Conservation (phyloP, 1,140 invertebrate genomes). For the Trachelipus rathkii region DNA sequence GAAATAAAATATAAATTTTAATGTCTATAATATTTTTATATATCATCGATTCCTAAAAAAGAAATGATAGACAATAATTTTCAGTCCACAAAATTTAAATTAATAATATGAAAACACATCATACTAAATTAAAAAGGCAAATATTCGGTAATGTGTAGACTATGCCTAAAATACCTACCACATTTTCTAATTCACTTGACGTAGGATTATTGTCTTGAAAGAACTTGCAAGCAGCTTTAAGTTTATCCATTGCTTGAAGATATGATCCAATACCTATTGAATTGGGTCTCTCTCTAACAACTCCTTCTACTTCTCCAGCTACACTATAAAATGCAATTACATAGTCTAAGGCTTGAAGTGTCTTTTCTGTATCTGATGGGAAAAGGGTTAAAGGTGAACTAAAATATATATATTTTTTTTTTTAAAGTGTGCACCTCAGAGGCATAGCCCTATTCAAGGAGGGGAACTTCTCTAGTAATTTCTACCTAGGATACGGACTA, state of each 20-base stretch:
- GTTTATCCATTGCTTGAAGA: constrained; percentile 74
- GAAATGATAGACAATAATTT: too few relatives aligned
- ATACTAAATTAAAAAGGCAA: background rate
- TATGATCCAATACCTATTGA: constrained; percentile 53
- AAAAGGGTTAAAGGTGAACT: background rate
- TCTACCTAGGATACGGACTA: too few relatives aligned
- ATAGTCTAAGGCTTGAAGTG: constrained; percentile 39
- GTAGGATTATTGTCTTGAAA: constrained; percentile 90
- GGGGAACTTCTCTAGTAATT: too few relatives aligned
- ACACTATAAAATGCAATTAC: constrained; percentile 44
- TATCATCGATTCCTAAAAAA: too few relatives aligned
- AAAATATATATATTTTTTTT: too few relatives aligned
- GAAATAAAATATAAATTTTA: too few relatives aligned
- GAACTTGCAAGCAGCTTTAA: constrained; percentile 81
- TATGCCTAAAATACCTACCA: constrained; percentile 56
- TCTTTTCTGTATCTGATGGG: constrained; percentile 42
- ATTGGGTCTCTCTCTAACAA: constrained; percentile 32
- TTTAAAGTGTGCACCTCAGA: too few relatives aligned
- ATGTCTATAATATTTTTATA: too few relatives aligned
- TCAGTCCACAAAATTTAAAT: too few relatives aligned
- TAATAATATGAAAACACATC: too few relatives aligned
- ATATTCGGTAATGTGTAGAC: constrained; percentile 50
- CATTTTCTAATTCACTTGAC: constrained; percentile 88
- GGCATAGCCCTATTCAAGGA: too few relatives aligned
- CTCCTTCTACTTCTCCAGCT: constrained; percentile 36